Percentiles rank a stretch among this genome's conserved stretches.
phyloP scores from a whole-genome alignment of 2,797 vertebrate species.

The Arrhamphus sclerolepis region DNA sequence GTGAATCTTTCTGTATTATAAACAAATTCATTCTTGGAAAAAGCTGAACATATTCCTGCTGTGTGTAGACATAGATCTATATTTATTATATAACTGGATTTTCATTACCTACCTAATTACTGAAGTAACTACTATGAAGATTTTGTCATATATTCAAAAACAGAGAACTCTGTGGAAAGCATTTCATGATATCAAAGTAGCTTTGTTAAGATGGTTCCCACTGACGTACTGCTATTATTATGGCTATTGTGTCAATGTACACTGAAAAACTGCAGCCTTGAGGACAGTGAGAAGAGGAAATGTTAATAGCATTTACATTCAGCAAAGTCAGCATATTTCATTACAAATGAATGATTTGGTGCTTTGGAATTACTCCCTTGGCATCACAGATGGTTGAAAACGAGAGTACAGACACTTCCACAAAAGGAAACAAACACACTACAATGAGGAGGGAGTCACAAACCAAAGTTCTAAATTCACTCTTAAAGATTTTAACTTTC shows the following conservation, averaged over 20 bases:
- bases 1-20: slow-evolving; percentile 20
- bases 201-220: neutral
- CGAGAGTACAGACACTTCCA: slow-evolving; percentile 16
- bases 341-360: slow-evolving; percentile 25
- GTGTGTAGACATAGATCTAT: slow-evolving; percentile 11
- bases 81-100: neutral
- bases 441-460: slow-evolving; percentile 1
- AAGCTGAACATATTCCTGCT: slow-evolving; percentile 4
- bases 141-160: neutral
- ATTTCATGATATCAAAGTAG: too few relatives aligned
- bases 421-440: slow-evolving; percentile 13
- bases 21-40: slow-evolving; percentile 48
- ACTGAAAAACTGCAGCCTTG: slow-evolving; percentile 5
- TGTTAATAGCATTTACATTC: slow-evolving; percentile 37
- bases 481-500: neutral
- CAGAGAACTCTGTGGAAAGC: neutral
- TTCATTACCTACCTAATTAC: slow-evolving; percentile 1
- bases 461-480: neutral
- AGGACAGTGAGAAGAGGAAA: slow-evolving; percentile 58
- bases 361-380: slow-evolving; percentile 24
- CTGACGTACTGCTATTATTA: slow-evolving; percentile 4
- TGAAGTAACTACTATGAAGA: neutral
- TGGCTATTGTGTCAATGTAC: slow-evolving; percentile 5
- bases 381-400: slow-evolving; percentile 29
- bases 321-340: slow-evolving; percentile 48